Conservation (phyloP, 2,113 vertebrate genomes). For the Vombatus ursinus region DNA sequence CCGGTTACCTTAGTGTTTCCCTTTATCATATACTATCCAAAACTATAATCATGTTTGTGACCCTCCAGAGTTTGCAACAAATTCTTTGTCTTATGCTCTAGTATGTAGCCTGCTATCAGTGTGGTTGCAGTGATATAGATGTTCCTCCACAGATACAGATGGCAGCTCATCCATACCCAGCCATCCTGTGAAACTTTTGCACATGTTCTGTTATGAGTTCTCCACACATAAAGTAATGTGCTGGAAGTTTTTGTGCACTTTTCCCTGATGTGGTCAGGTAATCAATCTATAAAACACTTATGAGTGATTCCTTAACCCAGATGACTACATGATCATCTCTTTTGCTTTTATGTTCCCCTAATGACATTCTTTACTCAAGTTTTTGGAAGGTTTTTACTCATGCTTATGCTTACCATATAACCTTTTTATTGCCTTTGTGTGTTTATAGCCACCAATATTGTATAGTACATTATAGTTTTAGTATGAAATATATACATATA, state of each 20-base stretch:
- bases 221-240: not conserved
- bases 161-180: not conserved
- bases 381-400: not conserved
- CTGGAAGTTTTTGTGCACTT: not conserved
- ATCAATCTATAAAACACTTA: not conserved
- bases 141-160: not conserved
- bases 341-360: not conserved
- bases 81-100: slow-evolving; percentile 25
- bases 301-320: not conserved
- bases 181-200: not conserved
- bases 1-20: not conserved
- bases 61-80: slow-evolving; percentile 20
- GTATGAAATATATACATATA: no score
- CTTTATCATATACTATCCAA: slow-evolving; percentile 32
- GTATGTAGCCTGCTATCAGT: not conserved
- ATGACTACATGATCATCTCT: not conserved
- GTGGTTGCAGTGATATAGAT: not conserved
- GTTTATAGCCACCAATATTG: not conserved
- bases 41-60: slow-evolving; percentile 48
- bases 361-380: not conserved
- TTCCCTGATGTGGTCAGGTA: not conserved
- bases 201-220: not conserved
- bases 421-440: not conserved
- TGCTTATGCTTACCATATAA: not conserved
- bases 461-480: not conserved